Base-by-base conservation (phyloP, 53 echinoderm and acorn worm genomes). In the Stichopus horrens region DNA sequence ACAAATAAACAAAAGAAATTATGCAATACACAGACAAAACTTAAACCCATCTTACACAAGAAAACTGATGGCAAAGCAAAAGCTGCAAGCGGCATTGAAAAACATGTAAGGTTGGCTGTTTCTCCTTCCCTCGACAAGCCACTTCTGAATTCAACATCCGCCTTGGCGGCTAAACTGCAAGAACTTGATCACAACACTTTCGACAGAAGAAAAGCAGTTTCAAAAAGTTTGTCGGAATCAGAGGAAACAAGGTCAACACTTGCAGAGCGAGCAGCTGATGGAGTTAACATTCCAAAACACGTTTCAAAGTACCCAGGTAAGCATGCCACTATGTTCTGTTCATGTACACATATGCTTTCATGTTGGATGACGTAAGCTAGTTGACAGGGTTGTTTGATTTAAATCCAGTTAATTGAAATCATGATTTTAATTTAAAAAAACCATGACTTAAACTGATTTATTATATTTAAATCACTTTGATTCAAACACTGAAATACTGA, bases 251-350 rank as follows among this genome's bases (percentile, higher is more conserved):
- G 95, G 81, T 37, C 77, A 54, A 86, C 88, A 58, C 79, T 96
- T 19, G 89, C 74, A 5, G 97, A 95, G 90, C 92, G 87, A 55
- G 89, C 94, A 20, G 88, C 97, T 5, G 97, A 92, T 76, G 92
- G 90, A 55, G 94, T 94, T 9, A 96, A 96, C 71, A 76, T 95
- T 53, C 86, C 91, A 5, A 86, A 86, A 83, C 75, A 91, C 67
- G 92, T 94, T 63, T 92, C 83, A 54, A 96, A 96, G 88, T 96
- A 96, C 88, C 84, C 91, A 90, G 97, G 97, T 96, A 78, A 52
- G 68, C 53, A 51, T 53, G n/a, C 9, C 37, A 37, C 37, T 37
- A 2, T 37, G 37, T 37, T 37, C 37, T 37, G 37, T 2, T 1
- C 37, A 53, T 81, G 13, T 55, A 68, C 1, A n/a, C 71, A 68